A percentile compares a stretch with the other conserved stretches of the same genome.
Conservation (phyloP, 1,140 invertebrate genomes). For the Penaeus chinensis region DNA sequence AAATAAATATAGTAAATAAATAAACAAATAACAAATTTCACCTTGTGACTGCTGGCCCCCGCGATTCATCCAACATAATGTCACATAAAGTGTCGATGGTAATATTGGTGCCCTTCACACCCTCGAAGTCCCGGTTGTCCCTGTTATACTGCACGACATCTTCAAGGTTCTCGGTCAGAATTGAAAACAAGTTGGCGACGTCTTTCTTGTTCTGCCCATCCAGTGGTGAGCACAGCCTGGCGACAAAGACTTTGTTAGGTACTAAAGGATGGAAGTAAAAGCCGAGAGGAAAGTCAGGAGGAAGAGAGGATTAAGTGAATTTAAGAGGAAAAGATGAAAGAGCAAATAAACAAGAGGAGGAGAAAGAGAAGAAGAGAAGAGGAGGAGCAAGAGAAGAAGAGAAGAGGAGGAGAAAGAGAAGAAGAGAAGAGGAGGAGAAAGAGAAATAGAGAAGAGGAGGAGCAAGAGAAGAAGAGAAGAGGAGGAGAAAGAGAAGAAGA, state of each 20-base stretch:
- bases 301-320: no score
- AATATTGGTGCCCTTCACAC: constrained; percentile 75
- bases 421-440: no score
- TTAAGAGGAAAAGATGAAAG: no score
- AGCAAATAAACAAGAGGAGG: no score
- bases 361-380: no score
- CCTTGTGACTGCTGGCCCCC: constrained; percentile 1
- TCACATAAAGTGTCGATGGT: constrained; percentile 85
- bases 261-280: not conserved
- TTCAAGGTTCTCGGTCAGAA: constrained; percentile 79
- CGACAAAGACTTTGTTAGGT: not conserved
- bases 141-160: constrained; percentile 95
- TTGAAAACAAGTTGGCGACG: constrained; percentile 83
- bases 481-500: no score
- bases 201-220: constrained; percentile 76
- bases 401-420: no score
- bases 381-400: no score
- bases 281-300: no score
- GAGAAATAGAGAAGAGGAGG: no score
- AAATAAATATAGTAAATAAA: not conserved
- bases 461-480: no score
- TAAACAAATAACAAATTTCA: not conserved
- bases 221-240: constrained; percentile 82
- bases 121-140: constrained; percentile 83
- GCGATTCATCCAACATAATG: constrained; percentile 75